phyloP scores from a whole-genome alignment of 2,888 invertebrate species.

The Athalia rosae region DNA sequence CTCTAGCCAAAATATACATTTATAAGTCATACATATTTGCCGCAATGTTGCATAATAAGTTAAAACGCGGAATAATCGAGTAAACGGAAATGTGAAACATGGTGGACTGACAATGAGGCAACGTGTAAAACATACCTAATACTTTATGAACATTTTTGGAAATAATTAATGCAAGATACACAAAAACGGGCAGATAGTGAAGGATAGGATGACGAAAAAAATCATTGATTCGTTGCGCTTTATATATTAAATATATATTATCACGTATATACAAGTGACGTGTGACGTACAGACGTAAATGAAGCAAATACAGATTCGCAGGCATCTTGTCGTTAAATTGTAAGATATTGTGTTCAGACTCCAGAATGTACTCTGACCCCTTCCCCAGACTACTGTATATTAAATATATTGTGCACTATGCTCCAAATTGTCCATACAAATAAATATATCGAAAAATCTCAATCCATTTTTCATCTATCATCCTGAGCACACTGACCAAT shows the following conservation, averaged over 20 bases:
- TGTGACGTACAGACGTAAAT: slow-evolving; percentile 67
- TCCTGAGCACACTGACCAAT: too few species aligned
- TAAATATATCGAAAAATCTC: slow-evolving; percentile 69
- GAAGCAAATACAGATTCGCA: slow-evolving; percentile 68
- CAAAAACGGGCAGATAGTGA: too few species aligned
- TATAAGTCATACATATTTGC: slow-evolving; percentile 58
- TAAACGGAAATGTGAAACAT: slow-evolving; percentile 56
- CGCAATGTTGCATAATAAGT: slow-evolving; percentile 63
- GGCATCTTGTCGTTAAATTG: slow-evolving; percentile 71
- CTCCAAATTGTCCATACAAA: slow-evolving; percentile 71
- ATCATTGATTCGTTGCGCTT: slow-evolving; percentile 67
- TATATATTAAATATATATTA: slow-evolving; percentile 62
- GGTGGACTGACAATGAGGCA: slow-evolving; percentile 60
- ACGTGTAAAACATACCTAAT: slow-evolving; percentile 53
- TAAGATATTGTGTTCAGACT: slow-evolving; percentile 71
- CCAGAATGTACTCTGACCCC: slow-evolving; percentile 70
- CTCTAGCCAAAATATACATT: slow-evolving; percentile 55
- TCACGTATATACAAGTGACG: slow-evolving; percentile 59
- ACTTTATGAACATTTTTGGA: slow-evolving; percentile 53
- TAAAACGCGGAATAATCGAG: slow-evolving; percentile 46
- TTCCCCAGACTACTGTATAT: slow-evolving; percentile 60
- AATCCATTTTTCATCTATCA: not conserved
- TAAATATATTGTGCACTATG: slow-evolving; percentile 71
- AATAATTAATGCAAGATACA: slow-evolving; percentile 8
- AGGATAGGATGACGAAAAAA: slow-evolving; percentile 5